A percentile compares a stretch with the other conserved stretches of the same genome.
Conservation (phyloP, 1,140 invertebrate species). For the Trypoxylus dichotomus region DNA sequence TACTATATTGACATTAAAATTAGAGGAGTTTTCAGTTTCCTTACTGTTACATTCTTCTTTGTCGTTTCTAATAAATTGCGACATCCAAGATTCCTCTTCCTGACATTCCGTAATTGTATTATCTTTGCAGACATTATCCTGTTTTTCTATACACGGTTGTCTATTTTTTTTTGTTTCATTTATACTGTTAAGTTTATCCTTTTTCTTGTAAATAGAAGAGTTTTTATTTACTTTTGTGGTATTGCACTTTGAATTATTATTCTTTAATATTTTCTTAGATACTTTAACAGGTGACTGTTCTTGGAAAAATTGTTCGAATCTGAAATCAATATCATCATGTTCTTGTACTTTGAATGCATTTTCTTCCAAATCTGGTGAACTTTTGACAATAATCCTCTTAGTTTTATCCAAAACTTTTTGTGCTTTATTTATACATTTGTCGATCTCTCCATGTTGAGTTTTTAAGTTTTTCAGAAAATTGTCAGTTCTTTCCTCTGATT, state of each 20-base stretch:
- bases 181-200: conserved; percentile 4
- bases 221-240: background rate
- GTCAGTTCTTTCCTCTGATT: conserved; percentile 32
- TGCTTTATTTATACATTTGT: conserved; percentile 23
- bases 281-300: background rate
- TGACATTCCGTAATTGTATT: background rate
- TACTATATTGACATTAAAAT: background rate
- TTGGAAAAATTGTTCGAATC: conserved; percentile 40
- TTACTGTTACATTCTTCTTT: background rate
- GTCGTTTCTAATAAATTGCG: background rate
- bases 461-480: conserved; percentile 26
- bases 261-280: background rate
- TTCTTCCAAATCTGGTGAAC: background rate
- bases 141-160: conserved; percentile 31
- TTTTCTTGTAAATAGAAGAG: background rate
- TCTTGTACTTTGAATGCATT: conserved; percentile 34
- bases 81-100: conserved; percentile 38
- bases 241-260: background rate
- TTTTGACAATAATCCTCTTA: background rate
- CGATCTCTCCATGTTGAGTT: conserved; percentile 30
- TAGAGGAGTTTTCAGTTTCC: background rate
- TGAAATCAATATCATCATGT: conserved; percentile 37
- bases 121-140: background rate
- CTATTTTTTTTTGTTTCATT: conserved; percentile 8
- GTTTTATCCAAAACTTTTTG: conserved; percentile 23